These are phyloP conservation scores for Montipora foliosa DNA, from an alignment of 64 coral and sea anemone genomes.

Conservation along the genomic window DNA sequence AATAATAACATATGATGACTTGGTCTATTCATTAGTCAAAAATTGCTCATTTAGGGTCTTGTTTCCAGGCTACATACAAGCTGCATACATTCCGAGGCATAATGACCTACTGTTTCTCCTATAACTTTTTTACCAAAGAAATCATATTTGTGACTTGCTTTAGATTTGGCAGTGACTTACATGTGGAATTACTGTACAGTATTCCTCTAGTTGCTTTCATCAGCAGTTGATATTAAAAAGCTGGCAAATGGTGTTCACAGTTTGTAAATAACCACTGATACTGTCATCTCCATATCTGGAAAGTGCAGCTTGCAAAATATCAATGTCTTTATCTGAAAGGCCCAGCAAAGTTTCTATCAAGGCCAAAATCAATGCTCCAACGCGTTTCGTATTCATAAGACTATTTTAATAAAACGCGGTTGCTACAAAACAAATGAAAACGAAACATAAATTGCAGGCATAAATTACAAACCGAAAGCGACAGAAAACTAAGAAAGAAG, in stretches of 20 bases:
- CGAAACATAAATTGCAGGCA: too few species aligned
- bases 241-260: slow-evolving; percentile 12
- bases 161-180: too few species aligned
- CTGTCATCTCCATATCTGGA: not conserved
- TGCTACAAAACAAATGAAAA: too few species aligned
- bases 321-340: not conserved
- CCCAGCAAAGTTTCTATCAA: not conserved
- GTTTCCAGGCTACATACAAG: not conserved
- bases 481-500: too few species aligned
- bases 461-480: too few species aligned
- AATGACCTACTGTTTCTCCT: slow-evolving; percentile 9
- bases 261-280: not conserved
- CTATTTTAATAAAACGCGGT: too few species aligned
- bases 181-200: not conserved
- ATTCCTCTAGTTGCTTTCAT: not conserved
- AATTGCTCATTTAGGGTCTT: not conserved
- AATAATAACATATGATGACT: not conserved
- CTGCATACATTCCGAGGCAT: not conserved
- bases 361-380: too few species aligned
- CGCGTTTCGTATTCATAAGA: too few species aligned
- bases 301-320: not conserved
- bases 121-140: not conserved
- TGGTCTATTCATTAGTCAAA: not conserved
- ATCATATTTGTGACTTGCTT: too few species aligned
- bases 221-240: not conserved